Percentiles rank a stretch among this genome's conserved stretches.
Evolutionary conservation across 1,140 invertebrate species (phyloP).

Genomic region (Calosoma granatense): DNA sequence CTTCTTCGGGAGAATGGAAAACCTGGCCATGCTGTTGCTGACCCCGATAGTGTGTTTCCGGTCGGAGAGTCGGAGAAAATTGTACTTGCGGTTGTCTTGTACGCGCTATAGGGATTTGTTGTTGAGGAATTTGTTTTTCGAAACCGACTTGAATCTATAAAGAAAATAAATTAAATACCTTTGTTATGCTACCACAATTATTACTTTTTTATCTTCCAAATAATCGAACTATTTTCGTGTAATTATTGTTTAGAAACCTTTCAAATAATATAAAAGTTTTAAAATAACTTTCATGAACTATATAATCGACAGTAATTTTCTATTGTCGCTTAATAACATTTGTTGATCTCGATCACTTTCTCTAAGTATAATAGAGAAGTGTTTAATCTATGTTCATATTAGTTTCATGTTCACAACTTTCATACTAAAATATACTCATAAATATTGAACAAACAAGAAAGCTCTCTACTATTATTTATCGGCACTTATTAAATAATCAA

Average conservation of each 20-base stretch:
- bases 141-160: slow-evolving; percentile 34
- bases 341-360: too few species aligned
- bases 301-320: too few species aligned
- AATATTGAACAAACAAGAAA: neutral
- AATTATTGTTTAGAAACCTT: too few species aligned
- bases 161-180: slow-evolving; percentile 10
- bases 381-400: neutral
- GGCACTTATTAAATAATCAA: neutral
- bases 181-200: too few species aligned
- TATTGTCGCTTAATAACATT: too few species aligned
- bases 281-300: too few species aligned
- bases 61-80: slow-evolving; percentile 32
- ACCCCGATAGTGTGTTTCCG: slow-evolving; percentile 29
- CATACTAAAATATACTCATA: neutral
- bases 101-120: slow-evolving; percentile 18
- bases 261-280: too few species aligned
- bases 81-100: slow-evolving; percentile 21
- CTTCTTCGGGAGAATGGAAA: slow-evolving; percentile 72
- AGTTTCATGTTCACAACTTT: neutral
- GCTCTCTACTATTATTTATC: neutral
- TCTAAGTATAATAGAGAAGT: neutral
- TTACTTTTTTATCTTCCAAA: too few species aligned
- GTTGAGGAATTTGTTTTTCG: slow-evolving; percentile 27
- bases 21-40: slow-evolving; percentile 47
- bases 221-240: too few species aligned